These are phyloP conservation scores for Anolis sagrei DNA, from an alignment of 2,113 vertebrate species.

Conservation along the genomic window DNA sequence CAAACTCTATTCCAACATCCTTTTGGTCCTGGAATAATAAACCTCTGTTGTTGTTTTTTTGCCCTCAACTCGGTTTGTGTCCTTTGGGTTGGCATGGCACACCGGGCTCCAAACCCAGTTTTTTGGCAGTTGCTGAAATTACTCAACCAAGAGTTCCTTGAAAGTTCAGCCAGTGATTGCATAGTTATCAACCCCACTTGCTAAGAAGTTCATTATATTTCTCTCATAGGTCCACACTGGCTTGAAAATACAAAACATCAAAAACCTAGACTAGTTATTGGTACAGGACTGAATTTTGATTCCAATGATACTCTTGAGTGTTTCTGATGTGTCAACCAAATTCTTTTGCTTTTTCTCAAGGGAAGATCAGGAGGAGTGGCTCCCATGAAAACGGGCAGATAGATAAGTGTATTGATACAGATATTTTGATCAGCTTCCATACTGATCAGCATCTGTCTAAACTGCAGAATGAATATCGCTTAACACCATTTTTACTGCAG, in stretches of 20 bases:
- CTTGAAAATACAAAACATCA: background rate
- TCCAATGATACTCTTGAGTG: background rate
- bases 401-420: background rate
- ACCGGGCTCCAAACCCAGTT: too few relatives aligned
- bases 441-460: too few relatives aligned
- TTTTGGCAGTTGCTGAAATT: too few relatives aligned
- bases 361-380: background rate
- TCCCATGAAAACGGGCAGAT: background rate
- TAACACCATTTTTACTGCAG: too few relatives aligned
- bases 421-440: background rate
- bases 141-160: too few relatives aligned
- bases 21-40: too few relatives aligned
- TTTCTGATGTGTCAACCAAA: background rate
- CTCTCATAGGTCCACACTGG: background rate
- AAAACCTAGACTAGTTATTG: background rate
- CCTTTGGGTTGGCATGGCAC: too few relatives aligned
- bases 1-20: too few relatives aligned
- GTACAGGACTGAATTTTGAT: background rate
- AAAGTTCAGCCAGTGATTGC: background rate
- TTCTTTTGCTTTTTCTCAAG: background rate
- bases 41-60: too few relatives aligned
- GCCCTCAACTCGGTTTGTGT: too few relatives aligned
- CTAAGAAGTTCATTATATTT: background rate
- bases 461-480: too few relatives aligned
- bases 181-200: background rate